These are phyloP conservation scores for Phoxinus phoxinus DNA, from an alignment of 2,113 vertebrate genomes.

Conservation along the genomic window DNA sequence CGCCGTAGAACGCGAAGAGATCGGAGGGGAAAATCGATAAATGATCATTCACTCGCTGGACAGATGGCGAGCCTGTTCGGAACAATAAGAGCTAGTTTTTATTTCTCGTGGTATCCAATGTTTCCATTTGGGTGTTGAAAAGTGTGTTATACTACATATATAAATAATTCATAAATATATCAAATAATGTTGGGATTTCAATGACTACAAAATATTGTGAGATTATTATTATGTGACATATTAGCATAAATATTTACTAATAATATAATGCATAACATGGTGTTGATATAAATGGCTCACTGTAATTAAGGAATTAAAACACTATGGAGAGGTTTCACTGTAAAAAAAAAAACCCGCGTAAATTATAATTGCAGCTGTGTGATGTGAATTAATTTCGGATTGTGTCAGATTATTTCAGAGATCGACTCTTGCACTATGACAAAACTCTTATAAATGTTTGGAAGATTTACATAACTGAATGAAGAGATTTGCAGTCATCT, in stretches of 20 bases:
- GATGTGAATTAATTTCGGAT: neutral
- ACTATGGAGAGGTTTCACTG: neutral
- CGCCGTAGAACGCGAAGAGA: neutral
- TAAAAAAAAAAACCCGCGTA: no score
- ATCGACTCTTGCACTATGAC: neutral
- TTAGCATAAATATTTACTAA: neutral
- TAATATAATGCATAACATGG: neutral
- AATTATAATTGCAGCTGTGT: neutral
- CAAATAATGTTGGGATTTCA: no score
- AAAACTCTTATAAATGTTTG: neutral
- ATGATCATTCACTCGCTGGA: neutral
- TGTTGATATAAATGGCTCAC: neutral
- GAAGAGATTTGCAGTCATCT: neutral
- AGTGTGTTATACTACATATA: neutral
- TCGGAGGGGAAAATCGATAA: neutral
- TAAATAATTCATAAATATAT: neutral
- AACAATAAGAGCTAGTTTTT: neutral
- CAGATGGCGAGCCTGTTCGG: constrained; percentile 6
- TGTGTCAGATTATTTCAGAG: neutral
- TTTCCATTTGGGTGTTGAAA: neutral
- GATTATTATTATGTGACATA: neutral
- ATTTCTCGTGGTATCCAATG: neutral
- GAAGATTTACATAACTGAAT: neutral
- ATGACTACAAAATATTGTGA: neutral
- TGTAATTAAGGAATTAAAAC: neutral